Base-by-base conservation (phyloP, 1,140 invertebrate genomes). In the Trachymyrmex cornetzi region DNA sequence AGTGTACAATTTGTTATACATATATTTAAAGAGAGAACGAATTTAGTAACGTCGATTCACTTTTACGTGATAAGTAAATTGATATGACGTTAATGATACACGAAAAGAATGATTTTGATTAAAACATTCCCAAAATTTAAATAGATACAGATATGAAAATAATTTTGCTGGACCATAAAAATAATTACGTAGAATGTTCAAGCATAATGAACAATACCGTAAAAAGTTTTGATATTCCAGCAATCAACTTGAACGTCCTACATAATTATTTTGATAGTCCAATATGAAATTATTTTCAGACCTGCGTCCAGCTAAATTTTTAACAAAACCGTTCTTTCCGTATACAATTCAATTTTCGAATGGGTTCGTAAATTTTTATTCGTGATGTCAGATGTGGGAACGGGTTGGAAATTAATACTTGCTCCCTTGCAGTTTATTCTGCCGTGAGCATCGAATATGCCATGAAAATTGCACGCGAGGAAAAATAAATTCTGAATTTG, bases 301-400 rank as follows among this genome's bases (percentile, higher is more conserved):
- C 9, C 38, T 44, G 38, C 9, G 38, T 11, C 11, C 7, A 44
- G 38, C 38, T 44, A 44, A 44, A 44, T 44, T 44, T 44, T 44
- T 44, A 44, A 11, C 38, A 44, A 44, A 44, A 44, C 9, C 38
- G 38, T 44, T 12, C 9, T 44, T 44, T 44, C 38, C 38, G 38
- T 44, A 44, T 44, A 34, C 22, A 48, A 24, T 77, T 77, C 12
- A 14, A 79, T 79, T 50, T 79, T 48, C n/a, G 7, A 38, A 38
- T 30, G 30, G 19, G 12, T 53, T 44, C 61, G 87, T 66, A 86
- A 86, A 89, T 77, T 86, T 89, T 89, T 80, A 88, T 89, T 67
- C 55, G 30, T 6, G n/a, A 66, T 7, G 48, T 57, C 19, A 38
- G 27, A 67, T 16, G 19, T 38, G 48, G 22, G 59, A 74, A 12